Conservation (phyloP, 1,140 invertebrate genomes). For the Drosophila kepulauana region DNA sequence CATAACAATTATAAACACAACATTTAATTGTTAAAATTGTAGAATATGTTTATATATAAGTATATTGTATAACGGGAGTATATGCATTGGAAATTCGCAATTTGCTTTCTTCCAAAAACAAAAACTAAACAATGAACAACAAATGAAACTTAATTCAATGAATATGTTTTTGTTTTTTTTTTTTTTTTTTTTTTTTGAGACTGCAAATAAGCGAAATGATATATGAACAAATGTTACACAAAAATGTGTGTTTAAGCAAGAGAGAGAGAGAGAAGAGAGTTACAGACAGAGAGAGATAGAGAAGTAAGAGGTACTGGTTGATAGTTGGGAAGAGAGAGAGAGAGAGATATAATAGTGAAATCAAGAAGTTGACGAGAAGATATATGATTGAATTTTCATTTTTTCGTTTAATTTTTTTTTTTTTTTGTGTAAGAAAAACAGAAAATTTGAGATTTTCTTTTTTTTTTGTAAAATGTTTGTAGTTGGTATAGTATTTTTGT, state of each 20-base stretch:
- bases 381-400: conserved; percentile 61
- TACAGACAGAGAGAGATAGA: conserved; percentile 27
- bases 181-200: background rate
- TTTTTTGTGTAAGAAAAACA: conserved; percentile 37
- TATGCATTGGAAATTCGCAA: conserved; percentile 59
- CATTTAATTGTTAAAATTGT: conserved; percentile 70
- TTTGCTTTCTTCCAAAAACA: conserved; percentile 62
- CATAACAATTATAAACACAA: conserved; percentile 77
- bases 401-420: conserved; percentile 46
- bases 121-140: conserved; percentile 19
- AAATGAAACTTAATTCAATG: conserved; percentile 51
- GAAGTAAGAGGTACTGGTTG: conserved; percentile 18
- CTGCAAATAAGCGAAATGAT: conserved; percentile 55
- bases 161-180: conserved; percentile 45
- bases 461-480: conserved; percentile 45
- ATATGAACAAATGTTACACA: conserved; percentile 62
- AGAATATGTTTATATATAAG: conserved; percentile 58
- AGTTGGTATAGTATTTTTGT: conserved; percentile 45
- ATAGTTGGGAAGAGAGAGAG: conserved; percentile 36
- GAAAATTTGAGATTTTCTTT: conserved; percentile 42
- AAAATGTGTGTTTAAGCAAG: conserved; percentile 69
- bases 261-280: conserved; percentile 55
- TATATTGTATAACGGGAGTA: conserved; percentile 60
- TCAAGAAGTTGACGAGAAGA: conserved; percentile 65
- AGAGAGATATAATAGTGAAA: conserved; percentile 60